phyloP scores from a whole-genome alignment of 2,888 invertebrate species.

The Hyposoter dolosus region DNA sequence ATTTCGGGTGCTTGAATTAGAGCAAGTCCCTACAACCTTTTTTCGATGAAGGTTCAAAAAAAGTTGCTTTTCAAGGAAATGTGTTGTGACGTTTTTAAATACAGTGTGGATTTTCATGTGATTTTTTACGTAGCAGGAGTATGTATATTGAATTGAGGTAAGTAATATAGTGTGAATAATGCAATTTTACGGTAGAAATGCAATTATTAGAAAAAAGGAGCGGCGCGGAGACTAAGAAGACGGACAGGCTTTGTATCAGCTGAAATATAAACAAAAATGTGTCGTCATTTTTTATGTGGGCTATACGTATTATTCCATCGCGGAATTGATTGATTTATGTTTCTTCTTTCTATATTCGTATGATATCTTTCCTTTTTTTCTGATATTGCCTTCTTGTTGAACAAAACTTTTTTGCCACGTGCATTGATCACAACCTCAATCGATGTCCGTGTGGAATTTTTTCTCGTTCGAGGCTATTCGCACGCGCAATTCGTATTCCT shows the following conservation, averaged over 20 bases:
- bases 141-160: conserved; percentile 16
- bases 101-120: conserved; percentile 9
- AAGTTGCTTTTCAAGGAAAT: conserved; percentile 9
- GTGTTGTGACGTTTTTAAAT: conserved; percentile 15
- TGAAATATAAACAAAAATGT: conserved; percentile 17
- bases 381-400: conserved; percentile 11
- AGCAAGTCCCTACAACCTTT: conserved; percentile 15
- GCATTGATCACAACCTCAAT: neutral
- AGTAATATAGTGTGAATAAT: neutral
- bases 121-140: conserved; percentile 19
- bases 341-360: conserved; percentile 10
- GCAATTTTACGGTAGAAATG: neutral
- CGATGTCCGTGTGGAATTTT: neutral
- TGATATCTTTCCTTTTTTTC: conserved; percentile 5
- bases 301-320: conserved; percentile 9
- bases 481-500: conserved; percentile 19
- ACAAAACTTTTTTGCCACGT: conserved; percentile 11
- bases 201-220: neutral
- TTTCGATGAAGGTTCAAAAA: neutral
- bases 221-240: conserved; percentile 12
- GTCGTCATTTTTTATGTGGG: conserved; percentile 17
- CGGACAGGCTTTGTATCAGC: neutral
- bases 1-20: conserved; percentile 4
- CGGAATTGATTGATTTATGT: conserved; percentile 17
- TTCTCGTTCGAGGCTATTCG: conserved; percentile 14